Conservation (phyloP, 2,888 invertebrate species). For the Plusia festucae region DNA sequence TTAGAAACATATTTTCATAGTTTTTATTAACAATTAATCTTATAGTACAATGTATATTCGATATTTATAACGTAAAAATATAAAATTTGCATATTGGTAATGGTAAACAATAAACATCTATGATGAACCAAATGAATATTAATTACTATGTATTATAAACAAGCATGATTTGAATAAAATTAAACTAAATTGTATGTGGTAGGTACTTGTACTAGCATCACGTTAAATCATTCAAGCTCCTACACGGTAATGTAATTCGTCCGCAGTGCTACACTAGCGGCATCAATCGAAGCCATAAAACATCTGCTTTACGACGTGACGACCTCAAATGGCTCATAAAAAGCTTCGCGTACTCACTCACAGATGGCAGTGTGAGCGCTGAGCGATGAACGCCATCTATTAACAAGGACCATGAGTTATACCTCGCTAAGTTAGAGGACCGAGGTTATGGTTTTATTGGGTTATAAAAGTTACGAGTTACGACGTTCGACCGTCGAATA, state of each 20-base stretch:
- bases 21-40: too few relatives aligned
- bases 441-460: slow-evolving; percentile 85
- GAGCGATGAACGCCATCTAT: slow-evolving; percentile 81
- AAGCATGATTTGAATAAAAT: background rate
- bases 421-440: slow-evolving; percentile 65
- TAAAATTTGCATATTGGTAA: too few relatives aligned
- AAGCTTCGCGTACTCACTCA: slow-evolving; percentile 77
- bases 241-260: slow-evolving; percentile 40
- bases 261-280: slow-evolving; percentile 82
- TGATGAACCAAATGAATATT: background rate
- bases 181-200: background rate
- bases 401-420: slow-evolving; percentile 66
- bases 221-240: slow-evolving; percentile 22
- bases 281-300: slow-evolving; percentile 83
- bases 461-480: slow-evolving; percentile 88
- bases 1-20: background rate
- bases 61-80: too few relatives aligned
- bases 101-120: too few relatives aligned
- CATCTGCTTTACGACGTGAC: slow-evolving; percentile 84
- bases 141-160: background rate
- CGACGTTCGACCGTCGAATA: slow-evolving; percentile 81
- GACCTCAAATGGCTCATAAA: slow-evolving; percentile 84
- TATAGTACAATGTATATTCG: too few relatives aligned
- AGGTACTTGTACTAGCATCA: background rate
- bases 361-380: slow-evolving; percentile 81